Base-by-base conservation (phyloP, 2,888 invertebrate genomes). In the Colletes collaris region DNA sequence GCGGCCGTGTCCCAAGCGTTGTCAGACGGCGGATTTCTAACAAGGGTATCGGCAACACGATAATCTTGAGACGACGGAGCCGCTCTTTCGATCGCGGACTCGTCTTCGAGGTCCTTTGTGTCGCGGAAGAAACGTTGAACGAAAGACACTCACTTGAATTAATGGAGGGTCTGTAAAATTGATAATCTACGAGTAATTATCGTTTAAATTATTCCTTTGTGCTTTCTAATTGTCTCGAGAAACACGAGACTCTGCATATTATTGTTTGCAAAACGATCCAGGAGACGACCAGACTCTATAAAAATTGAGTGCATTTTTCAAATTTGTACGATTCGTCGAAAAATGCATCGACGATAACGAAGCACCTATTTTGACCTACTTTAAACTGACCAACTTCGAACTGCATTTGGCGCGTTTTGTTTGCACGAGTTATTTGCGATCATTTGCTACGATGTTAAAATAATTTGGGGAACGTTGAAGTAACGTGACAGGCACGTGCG, bases 111-210 rank as follows among this genome's bases (percentile, higher is more conserved):
- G 13, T 50, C 62, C 60, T 80, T 80, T 69, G 60, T 65, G 65
- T 44, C 62, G 50, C 46, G 58, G 50, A 27, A 35, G 46, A 46
- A 10, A 46, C 8, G 44, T 13, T 46, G 27, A 11, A 13, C 19
- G 44, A 40, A 72, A 53, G 37, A 37, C 63, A 68, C 60, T 66
- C 66, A 71, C 62, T 79, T 52, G 65, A 79, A 79, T 71, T 79
- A 79, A 79, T 79, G 56, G 59, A 79, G 27, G 66, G 72, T 79
- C 71, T 79, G 79, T 79, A 79, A 79, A 27, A 27, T 27, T 27
- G 27, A 27, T 27, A 27, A 27, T 27, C 27, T 27, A 27, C 27
- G 27, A 27, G 27, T 27, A 27, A 27, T 27, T 27, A 27, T 64
- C 52, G 55, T 63, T 63, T 46, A 35, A 46, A 59, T 60, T 50